A percentile compares a stretch with the other conserved stretches of the same genome.
phyloP scores from a whole-genome alignment of 2,113 vertebrate species.

The Fregetta grallaria region DNA sequence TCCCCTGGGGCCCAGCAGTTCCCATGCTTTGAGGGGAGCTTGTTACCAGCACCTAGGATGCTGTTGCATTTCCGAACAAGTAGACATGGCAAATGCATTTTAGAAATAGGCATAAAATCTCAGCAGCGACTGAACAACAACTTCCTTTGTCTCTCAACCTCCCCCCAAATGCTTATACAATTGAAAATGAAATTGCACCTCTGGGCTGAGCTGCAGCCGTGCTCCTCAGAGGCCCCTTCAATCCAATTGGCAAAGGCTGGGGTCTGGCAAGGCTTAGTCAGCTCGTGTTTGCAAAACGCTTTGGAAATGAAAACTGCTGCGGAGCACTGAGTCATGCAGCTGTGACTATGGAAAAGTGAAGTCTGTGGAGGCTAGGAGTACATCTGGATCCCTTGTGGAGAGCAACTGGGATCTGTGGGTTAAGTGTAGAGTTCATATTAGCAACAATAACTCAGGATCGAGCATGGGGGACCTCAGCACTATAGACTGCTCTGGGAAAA shows the following conservation, averaged over 20 bases:
- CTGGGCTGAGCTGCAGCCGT: not conserved
- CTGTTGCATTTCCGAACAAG: not conserved
- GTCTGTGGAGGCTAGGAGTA: not conserved
- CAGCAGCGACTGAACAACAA: not conserved
- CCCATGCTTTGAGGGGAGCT: not conserved
- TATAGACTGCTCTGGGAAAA: not conserved
- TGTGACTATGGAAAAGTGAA: not conserved
- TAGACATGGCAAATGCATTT: not conserved
- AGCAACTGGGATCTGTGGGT: not conserved
- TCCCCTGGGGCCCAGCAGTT: not conserved
- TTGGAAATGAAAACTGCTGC: constrained; percentile 26
- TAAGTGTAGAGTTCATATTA: not conserved
- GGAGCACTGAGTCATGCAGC: constrained; percentile 31
- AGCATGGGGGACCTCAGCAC: not conserved
- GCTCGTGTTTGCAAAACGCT: not conserved
- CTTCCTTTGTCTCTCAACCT: not conserved
- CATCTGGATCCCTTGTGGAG: not conserved
- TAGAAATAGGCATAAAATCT: not conserved
- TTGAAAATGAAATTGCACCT: constrained; percentile 42
- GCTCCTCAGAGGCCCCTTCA: constrained; percentile 43
- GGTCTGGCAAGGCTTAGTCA: constrained; percentile 28
- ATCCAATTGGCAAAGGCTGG: constrained; percentile 9
- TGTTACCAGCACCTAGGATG: not conserved
- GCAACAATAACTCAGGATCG: not conserved
- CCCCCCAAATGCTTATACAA: not conserved